Percentiles rank a stretch among this genome's conserved stretches.
Conservation (phyloP, 1,140 invertebrate genomes). For the Dinoponera quadriceps region DNA sequence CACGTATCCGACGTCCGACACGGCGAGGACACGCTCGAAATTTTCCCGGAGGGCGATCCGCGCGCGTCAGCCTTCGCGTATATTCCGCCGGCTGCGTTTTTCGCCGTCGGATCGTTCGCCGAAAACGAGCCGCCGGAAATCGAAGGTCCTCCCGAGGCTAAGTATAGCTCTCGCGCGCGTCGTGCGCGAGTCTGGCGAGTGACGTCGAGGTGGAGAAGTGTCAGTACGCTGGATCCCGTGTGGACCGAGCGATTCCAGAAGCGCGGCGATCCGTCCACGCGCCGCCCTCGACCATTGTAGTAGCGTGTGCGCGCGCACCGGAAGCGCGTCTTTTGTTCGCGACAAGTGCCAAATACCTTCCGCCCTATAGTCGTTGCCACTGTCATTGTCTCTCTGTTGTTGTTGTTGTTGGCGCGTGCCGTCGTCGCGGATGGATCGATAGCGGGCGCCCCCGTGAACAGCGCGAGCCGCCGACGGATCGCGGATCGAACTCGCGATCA, state of each 20-base stretch:
- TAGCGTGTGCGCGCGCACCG: not conserved
- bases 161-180: constrained; percentile 70
- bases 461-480: constrained; percentile 3
- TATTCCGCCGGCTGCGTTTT: constrained; percentile 24
- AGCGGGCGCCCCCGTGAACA: not conserved
- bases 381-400: too few relatives aligned
- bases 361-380: not conserved
- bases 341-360: constrained; percentile 39
- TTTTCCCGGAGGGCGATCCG: constrained; percentile 17
- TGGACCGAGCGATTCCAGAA: constrained; percentile 70
- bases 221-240: constrained; percentile 72
- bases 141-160: constrained; percentile 72
- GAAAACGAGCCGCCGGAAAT: constrained; percentile 75
- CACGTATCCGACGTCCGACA: not conserved
- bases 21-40: not conserved
- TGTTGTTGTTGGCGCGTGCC: not conserved
- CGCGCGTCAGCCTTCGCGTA: not conserved
- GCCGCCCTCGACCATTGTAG: not conserved
- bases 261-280: constrained; percentile 30
- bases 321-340: constrained; percentile 16
- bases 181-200: constrained; percentile 66
- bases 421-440: constrained; percentile 20
- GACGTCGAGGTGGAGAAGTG: constrained; percentile 70
- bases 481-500: constrained; percentile 34
- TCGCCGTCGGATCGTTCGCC: constrained; percentile 63